Conservation (phyloP, 2,888 invertebrate genomes). For the Macrophya annulata region DNA sequence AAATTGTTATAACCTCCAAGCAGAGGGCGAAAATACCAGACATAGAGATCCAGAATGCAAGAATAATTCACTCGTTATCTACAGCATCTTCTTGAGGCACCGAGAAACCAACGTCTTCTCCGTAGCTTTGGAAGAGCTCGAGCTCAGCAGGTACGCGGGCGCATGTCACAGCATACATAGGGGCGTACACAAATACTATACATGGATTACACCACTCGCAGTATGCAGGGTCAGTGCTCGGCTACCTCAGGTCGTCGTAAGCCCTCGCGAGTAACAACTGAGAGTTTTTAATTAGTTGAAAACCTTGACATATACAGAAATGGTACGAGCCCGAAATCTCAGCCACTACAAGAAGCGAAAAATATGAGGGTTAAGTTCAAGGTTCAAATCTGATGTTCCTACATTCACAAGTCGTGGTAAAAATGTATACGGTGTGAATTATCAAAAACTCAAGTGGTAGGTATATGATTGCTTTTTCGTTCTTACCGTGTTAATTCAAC, state of each 20-base stretch:
- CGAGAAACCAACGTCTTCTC: constrained; percentile 29
- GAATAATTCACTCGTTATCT: constrained; percentile 79
- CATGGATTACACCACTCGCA: constrained; percentile 46
- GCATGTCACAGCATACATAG: constrained; percentile 29
- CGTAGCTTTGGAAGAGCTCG: constrained; percentile 36
- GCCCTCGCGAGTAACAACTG: constrained; percentile 37
- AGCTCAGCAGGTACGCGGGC: constrained; percentile 12
- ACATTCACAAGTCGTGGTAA: not conserved
- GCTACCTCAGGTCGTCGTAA: constrained; percentile 35
- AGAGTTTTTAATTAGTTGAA: constrained; percentile 44
- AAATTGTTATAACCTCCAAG: constrained; percentile 18
- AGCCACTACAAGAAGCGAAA: not conserved
- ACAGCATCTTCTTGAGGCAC: constrained; percentile 72
- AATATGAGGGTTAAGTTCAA: constrained; percentile 6
- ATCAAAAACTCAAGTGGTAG: not conserved
- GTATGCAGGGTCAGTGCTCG: constrained; percentile 50
- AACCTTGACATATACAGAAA: constrained; percentile 13
- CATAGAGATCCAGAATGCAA: constrained; percentile 61
- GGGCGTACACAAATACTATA: constrained; percentile 43
- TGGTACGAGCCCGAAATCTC: constrained; percentile 8
- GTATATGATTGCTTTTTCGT: constrained; percentile 4
- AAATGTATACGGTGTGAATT: not conserved
- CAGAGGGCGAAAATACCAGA: constrained; percentile 34
- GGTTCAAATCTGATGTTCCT: not conserved
- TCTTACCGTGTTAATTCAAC: not conserved